A percentile compares a stretch with the other conserved stretches of the same genome.
Evolutionary conservation across 2,888 invertebrate species (phyloP).

Genomic region (Hyles lineata): DNA sequence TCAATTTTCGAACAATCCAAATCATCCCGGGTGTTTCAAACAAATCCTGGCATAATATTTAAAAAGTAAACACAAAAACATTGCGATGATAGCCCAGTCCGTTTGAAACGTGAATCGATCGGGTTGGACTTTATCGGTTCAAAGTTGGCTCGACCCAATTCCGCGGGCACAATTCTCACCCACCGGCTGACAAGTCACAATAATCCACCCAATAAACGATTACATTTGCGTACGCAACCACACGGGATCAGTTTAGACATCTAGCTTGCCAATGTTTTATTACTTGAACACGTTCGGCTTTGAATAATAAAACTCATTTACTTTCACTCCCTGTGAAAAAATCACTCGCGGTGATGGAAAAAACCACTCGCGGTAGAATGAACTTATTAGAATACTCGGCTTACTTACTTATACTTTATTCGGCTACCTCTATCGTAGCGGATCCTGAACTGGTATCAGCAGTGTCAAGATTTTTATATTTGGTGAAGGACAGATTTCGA

Average conservation of each 20-base stretch:
- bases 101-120: constrained; percentile 27
- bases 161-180: constrained; percentile 36
- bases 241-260: constrained; percentile 32
- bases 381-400: background rate
- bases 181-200: constrained; percentile 42
- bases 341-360: background rate
- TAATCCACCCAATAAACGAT: constrained; percentile 43
- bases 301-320: constrained; percentile 12
- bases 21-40: background rate
- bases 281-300: constrained; percentile 5
- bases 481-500: background rate
- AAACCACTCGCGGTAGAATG: background rate
- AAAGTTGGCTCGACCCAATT: constrained; percentile 37
- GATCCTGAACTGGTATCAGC: background rate
- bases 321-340: constrained; percentile 1
- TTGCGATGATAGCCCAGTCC: background rate
- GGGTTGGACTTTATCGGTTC: constrained; percentile 15
- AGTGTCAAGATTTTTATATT: background rate
- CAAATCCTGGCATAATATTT: background rate
- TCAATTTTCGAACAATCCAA: background rate
- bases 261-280: constrained; percentile 16
- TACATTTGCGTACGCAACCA: constrained; percentile 38
- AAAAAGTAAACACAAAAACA: background rate
- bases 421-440: background rate
- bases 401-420: too few species aligned